Evolutionary conservation across 2,113 vertebrate genomes (phyloP).

Genomic region (Ciconia stormi): DNA sequence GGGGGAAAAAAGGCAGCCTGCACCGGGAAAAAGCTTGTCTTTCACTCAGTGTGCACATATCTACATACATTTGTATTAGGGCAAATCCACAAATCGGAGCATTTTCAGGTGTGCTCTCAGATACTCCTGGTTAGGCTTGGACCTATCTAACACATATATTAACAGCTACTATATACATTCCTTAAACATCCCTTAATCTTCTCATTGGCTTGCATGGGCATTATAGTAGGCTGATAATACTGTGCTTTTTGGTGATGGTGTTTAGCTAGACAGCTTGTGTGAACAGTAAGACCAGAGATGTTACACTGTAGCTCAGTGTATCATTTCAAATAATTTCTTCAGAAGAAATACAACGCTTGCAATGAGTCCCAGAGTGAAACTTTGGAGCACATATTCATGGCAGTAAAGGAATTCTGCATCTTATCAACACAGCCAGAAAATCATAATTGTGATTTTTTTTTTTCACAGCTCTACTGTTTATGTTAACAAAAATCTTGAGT

Average conservation of each 20-base stretch:
- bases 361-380: not conserved
- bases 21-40: not conserved
- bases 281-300: not conserved
- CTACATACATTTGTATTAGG: not conserved
- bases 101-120: not conserved
- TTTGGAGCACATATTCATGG: not conserved
- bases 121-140: not conserved
- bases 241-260: not conserved
- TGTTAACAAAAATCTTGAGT: conserved; percentile 35
- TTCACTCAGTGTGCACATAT: not conserved
- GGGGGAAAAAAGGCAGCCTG: not conserved
- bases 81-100: not conserved
- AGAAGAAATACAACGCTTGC: not conserved
- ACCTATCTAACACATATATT: not conserved
- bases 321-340: not conserved
- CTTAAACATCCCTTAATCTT: not conserved
- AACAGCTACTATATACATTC: not conserved
- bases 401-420: not conserved
- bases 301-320: not conserved
- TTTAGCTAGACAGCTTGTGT: not conserved
- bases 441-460: not conserved
- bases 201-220: not conserved
- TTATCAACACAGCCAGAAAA: not conserved
- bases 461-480: not conserved
- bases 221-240: not conserved